Percentiles rank a stretch among this genome's conserved stretches.
phyloP scores from a whole-genome alignment of 1,140 invertebrate genomes.

The Hesperophylax magnus region DNA sequence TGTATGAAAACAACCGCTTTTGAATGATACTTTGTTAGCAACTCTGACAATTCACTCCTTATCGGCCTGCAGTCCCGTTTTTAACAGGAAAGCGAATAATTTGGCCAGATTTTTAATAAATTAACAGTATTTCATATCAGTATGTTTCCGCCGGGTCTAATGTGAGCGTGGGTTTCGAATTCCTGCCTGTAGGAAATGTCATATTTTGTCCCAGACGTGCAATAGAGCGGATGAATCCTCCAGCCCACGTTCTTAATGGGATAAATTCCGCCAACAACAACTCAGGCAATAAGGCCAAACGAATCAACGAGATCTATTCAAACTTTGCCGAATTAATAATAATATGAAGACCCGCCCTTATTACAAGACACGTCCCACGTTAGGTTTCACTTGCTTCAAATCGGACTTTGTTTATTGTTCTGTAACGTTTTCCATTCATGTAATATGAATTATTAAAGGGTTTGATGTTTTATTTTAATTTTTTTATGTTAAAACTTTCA shows the following conservation, averaged over 20 bases:
- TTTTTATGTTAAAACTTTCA: too few species aligned
- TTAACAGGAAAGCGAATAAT: too few species aligned
- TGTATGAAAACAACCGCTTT: too few species aligned
- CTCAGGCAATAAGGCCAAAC: slow-evolving; percentile 54
- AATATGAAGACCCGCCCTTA: slow-evolving; percentile 30
- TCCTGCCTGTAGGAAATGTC: slow-evolving; percentile 32
- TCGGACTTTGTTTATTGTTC: neutral
- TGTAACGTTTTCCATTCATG: neutral
- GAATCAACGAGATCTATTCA: slow-evolving; percentile 56
- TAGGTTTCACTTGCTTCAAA: neutral
- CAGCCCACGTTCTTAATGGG: slow-evolving; percentile 52
- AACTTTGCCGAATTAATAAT: slow-evolving; percentile 48
- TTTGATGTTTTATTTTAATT: too few species aligned
- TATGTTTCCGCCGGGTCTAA: too few species aligned
- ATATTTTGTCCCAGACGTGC: slow-evolving; percentile 56
- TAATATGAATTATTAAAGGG: neutral
- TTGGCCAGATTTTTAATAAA: too few species aligned
- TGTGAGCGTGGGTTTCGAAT: neutral
- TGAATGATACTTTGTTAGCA: too few species aligned
- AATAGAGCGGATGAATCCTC: slow-evolving; percentile 48
- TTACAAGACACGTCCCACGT: neutral
- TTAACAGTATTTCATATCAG: too few species aligned
- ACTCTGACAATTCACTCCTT: too few species aligned
- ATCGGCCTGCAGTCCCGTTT: too few species aligned
- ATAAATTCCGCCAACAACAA: slow-evolving; percentile 46